Evolutionary conservation across 2,113 vertebrate species (phyloP).

Genomic region (Lampris megalopsis): DNA sequence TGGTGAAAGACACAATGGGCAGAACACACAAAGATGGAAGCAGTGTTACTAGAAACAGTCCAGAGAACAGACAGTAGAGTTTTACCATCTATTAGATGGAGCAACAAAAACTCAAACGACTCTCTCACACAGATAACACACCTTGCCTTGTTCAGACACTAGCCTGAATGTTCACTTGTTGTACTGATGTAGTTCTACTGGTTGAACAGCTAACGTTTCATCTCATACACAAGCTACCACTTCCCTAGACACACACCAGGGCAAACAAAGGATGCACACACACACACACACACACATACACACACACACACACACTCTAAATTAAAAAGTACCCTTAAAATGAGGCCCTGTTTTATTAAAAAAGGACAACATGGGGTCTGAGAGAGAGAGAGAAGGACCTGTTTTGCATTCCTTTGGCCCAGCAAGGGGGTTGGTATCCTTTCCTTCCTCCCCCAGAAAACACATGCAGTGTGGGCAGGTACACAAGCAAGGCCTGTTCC

Average conservation of each 20-base stretch:
- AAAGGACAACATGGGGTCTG: slow-evolving; percentile 40
- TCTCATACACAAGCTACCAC: background rate
- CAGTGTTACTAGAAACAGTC: too few relatives aligned
- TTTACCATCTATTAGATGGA: too few relatives aligned
- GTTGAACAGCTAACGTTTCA: slow-evolving; percentile 10
- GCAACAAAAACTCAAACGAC: background rate
- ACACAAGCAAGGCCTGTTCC: background rate
- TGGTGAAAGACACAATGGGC: too few relatives aligned
- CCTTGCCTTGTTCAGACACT: background rate
- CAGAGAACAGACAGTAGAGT: too few relatives aligned
- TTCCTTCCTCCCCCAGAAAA: slow-evolving; percentile 41
- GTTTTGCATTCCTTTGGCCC: slow-evolving; percentile 46
- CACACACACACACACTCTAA: background rate
- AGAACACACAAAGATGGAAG: too few relatives aligned
- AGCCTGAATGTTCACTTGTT: background rate
- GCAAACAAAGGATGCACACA: slow-evolving; percentile 8
- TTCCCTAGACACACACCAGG: background rate
- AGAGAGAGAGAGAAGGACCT: slow-evolving; percentile 44
- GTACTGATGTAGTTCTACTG: background rate
- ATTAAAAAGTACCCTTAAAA: slow-evolving; percentile 1
- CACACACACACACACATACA: background rate
- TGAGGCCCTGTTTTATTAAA: slow-evolving; percentile 23
- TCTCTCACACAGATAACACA: background rate
- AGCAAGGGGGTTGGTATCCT: background rate
- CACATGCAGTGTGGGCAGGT: slow-evolving; percentile 20